These are phyloP conservation scores for Cyprinodon diabolis DNA, from an alignment of 2,797 vertebrate genomes.

Conservation along the genomic window DNA sequence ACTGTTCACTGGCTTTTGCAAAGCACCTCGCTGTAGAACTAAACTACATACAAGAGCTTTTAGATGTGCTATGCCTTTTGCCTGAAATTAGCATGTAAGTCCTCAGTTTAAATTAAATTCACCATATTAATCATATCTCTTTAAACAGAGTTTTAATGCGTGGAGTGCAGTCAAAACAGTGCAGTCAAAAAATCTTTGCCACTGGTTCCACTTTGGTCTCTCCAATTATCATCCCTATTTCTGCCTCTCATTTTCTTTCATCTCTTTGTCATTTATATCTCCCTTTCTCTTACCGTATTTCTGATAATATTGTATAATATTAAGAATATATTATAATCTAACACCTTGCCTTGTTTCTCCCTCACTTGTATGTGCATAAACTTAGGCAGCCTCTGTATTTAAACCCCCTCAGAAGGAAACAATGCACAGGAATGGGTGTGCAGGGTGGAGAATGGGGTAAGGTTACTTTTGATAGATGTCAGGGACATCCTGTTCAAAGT, in stretches of 20 bases:
- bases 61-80: too few species aligned
- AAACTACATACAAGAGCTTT: too few species aligned
- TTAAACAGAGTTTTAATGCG: constrained; percentile 33
- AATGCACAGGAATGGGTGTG: constrained; percentile 78
- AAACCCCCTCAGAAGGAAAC: constrained; percentile 54
- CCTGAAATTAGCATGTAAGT: too few species aligned
- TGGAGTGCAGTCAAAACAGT: constrained; percentile 61
- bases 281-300: constrained; percentile 29
- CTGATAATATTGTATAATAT: constrained; percentile 15
- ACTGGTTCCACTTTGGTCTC: constrained; percentile 70
- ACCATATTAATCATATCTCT: not conserved
- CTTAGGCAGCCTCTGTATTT: constrained; percentile 10
- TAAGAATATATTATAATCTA: not conserved
- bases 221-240: constrained; percentile 74
- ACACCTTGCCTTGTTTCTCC: constrained; percentile 38
- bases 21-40: too few species aligned
- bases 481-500: constrained; percentile 65
- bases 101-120: too few species aligned
- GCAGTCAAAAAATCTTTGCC: constrained; percentile 58
- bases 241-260: constrained; percentile 64
- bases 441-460: constrained; percentile 52
- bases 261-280: constrained; percentile 53
- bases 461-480: constrained; percentile 73
- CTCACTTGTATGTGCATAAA: not conserved
- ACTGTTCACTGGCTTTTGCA: too few species aligned